Evolutionary conservation across 2,888 invertebrate genomes (phyloP), one percentile per base, ranked within the genome.

Genomic region (Drosophila kuntzei): DNA sequence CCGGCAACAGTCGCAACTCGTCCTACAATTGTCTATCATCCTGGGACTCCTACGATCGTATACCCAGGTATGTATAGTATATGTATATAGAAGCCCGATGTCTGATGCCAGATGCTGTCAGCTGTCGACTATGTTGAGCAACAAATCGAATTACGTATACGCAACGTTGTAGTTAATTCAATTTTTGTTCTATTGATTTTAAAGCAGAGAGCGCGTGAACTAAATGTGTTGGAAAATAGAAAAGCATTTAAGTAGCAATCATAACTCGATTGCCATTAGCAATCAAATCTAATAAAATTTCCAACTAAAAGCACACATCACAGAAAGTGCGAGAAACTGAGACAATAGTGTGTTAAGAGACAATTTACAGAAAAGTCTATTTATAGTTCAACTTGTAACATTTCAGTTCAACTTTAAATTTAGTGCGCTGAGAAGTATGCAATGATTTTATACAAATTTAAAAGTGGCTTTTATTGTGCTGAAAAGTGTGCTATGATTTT

Each of bases 21-120:
- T 97, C 97, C 70, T 97, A 97, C 93, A 97, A 97, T 93, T 97
- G 97, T 93, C 94, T 97, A 90, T 96, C 96, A 74, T 96, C 96
- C 92, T 97, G 97, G 97, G 97, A 97, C 93, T 97, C 97, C 93
- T 97, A 97, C 93, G 97, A 97, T 92, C 95, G 94, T 91, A 97
- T 97, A 93, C 97, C 97, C 87, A 97, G 97, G 97, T 97, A 88
- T 90, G 90, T 80, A 59, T 11, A 29, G 39, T 29, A 18, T 43
- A 25, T n/a, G 34, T 36, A 49, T 2, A 20, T 29, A 6, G 16
- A 12, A 16, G 8, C 0, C 3, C n/a, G n/a, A n/a, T n/a, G n/a
- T n/a, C n/a, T 25, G 20, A 8, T 14, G 34, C 9, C 32, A 20
- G 36, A 22, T 43, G 55, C 55, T 54, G 20, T 34, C 41, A 46